Conservation (phyloP, 2,113 vertebrate genomes). For the Sylvietta virens region DNA sequence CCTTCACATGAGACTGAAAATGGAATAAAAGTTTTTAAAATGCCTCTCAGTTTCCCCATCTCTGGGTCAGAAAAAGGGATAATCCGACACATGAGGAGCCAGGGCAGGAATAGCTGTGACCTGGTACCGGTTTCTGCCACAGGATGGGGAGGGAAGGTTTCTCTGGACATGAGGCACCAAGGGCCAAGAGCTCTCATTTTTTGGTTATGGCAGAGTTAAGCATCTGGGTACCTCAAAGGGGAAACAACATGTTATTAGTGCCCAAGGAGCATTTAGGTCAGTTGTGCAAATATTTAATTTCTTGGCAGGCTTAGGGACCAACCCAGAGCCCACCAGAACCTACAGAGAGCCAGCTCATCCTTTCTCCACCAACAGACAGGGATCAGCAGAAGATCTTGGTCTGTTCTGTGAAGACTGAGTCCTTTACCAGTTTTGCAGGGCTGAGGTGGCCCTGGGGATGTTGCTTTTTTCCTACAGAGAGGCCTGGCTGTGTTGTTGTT, state of each 20-base stretch:
- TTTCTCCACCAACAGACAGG: neutral
- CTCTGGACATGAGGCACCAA: neutral
- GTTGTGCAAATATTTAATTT: neutral
- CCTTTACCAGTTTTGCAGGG: neutral
- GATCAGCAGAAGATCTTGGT: neutral
- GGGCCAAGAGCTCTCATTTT: neutral
- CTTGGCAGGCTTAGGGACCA: neutral
- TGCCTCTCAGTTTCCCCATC: too few relatives aligned
- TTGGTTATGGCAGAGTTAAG: neutral
- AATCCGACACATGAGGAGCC: fast-evolving
- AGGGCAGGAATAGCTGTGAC: neutral
- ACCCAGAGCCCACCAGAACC: neutral
- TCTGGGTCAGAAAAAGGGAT: too few relatives aligned
- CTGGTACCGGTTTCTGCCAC: fast-evolving
- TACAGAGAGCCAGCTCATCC: neutral
- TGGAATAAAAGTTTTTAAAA: too few relatives aligned
- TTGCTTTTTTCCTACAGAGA: neutral
- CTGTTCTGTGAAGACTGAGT: neutral
- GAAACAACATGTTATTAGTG: neutral
- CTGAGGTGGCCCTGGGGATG: neutral
- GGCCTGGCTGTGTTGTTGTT: fast-evolving
- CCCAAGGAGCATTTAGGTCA: neutral
- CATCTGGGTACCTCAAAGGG: neutral
- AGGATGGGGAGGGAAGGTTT: neutral
- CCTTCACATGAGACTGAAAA: too few relatives aligned